phyloP scores from a whole-genome alignment of 2,888 invertebrate genomes.

The Branchipolynoe longqiensis region DNA sequence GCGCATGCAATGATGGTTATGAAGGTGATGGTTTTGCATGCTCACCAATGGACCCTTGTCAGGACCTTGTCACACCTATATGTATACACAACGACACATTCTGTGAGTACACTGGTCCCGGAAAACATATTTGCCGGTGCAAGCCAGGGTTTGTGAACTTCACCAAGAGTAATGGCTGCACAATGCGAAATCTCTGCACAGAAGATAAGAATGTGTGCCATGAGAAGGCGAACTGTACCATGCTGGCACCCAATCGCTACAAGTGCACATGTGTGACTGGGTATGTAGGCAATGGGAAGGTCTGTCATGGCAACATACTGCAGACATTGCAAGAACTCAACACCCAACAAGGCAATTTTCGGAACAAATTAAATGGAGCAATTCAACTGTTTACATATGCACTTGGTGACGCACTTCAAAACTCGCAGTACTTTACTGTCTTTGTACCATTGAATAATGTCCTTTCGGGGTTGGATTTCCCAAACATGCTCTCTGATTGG shows the following conservation, averaged over 20 bases:
- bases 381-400: neutral
- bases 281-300: constrained; percentile 70
- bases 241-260: constrained; percentile 67
- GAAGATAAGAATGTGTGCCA: constrained; percentile 70
- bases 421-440: neutral
- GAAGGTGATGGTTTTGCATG: constrained; percentile 75
- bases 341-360: neutral
- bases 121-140: constrained; percentile 71
- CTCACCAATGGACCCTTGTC: constrained; percentile 74
- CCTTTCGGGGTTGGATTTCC: neutral
- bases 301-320: constrained; percentile 76
- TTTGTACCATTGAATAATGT: neutral
- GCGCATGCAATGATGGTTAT: constrained; percentile 73
- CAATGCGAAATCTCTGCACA: constrained; percentile 73
- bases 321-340: constrained; percentile 59
- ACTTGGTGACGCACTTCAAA: neutral
- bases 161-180: constrained; percentile 69
- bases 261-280: constrained; percentile 67
- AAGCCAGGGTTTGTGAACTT: constrained; percentile 72
- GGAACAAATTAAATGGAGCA: neutral
- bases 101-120: constrained; percentile 73
- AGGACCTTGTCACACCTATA: constrained; percentile 71
- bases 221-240: constrained; percentile 72
- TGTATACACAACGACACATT: constrained; percentile 71
- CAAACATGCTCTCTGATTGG: neutral